A percentile compares a stretch with the other conserved stretches of the same genome.
Evolutionary conservation across 2,113 vertebrate species (phyloP).

Genomic region (Vombatus ursinus): DNA sequence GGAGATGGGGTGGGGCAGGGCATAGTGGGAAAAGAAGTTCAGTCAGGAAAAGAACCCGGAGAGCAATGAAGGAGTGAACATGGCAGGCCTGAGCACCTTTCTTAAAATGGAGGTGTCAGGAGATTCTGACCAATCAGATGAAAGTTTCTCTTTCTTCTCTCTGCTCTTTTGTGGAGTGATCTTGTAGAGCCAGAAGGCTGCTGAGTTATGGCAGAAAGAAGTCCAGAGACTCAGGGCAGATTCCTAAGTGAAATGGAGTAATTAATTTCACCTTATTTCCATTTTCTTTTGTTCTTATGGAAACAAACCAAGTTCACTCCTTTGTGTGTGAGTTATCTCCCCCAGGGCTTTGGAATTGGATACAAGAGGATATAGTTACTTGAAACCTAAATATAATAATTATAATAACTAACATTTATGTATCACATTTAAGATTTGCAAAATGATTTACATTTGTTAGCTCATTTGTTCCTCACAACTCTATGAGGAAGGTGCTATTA

Average conservation of each 20-base stretch:
- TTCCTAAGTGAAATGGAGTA: not conserved
- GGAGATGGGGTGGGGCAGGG: not conserved
- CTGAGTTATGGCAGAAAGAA: not conserved
- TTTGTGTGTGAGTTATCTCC: not conserved
- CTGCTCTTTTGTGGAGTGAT: not conserved
- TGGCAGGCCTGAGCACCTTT: not conserved
- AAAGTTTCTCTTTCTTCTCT: not conserved
- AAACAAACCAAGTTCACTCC: not conserved
- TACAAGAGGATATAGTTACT: not conserved
- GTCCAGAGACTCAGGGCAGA: not conserved
- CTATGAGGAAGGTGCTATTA: not conserved
- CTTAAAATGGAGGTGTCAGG: not conserved
- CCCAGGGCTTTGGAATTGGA: not conserved
- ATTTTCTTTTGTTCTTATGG: not conserved
- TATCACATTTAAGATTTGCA: not conserved
- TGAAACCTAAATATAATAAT: not conserved
- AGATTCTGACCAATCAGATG: not conserved
- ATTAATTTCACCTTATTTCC: not conserved
- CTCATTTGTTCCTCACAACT: not conserved
- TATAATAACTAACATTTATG: not conserved
- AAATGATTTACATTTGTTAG: not conserved
- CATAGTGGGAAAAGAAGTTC: not conserved
- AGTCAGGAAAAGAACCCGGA: not conserved
- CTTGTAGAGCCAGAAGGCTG: not conserved
- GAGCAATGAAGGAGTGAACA: not conserved